Base-by-base conservation (phyloP, 2,888 invertebrate species). In the Acrobasis consociella region DNA sequence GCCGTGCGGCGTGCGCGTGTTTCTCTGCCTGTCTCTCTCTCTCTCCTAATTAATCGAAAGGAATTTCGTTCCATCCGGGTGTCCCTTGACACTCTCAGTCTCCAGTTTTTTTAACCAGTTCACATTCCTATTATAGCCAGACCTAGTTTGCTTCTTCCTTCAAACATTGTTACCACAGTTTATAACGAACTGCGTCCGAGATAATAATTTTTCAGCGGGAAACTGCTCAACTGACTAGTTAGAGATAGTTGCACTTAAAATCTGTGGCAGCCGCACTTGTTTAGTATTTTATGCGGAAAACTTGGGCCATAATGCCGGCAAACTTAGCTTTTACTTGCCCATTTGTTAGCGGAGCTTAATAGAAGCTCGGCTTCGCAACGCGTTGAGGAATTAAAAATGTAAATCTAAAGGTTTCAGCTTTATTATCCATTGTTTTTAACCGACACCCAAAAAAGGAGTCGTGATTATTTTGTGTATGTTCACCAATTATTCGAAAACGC, bases 301-400 rank as follows among this genome's bases (percentile, higher is more conserved):
- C 17, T 56, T 55, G 9, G 42, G 16, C 17, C 17, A 56, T 56
- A 56, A 56, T 42, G 42, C 42, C 16, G 16, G 56, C n/a, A 56
- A 42, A 49, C 49, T 59, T 50, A 38, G 37, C 49, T 59, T 58
- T 59, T 15, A 49, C 49, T 59, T 59, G 49, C 49, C 15, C 49
- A 37, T 59, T 59, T 59, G 59, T 59, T 59, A 59, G 59, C n/a
- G 11, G 49, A 49, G 59, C 49, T 59, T 59, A 59, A 59, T 59
- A 49, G 37, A 49, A 16, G 59, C 49, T 15, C 15, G 10, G 8
- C 8, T 58, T 42, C 8, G 15, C 49, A 31, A 58, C 58, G 49
- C 17, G 46, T 31, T 31, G n/a, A 31, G 49, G 49, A 22, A 58
- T 58, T 58, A 46, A 46, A 46, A 46, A 31, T 31, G 7, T 51